Evolutionary conservation across 1,140 invertebrate species (phyloP).

Genomic region (Brachionus rubens): DNA sequence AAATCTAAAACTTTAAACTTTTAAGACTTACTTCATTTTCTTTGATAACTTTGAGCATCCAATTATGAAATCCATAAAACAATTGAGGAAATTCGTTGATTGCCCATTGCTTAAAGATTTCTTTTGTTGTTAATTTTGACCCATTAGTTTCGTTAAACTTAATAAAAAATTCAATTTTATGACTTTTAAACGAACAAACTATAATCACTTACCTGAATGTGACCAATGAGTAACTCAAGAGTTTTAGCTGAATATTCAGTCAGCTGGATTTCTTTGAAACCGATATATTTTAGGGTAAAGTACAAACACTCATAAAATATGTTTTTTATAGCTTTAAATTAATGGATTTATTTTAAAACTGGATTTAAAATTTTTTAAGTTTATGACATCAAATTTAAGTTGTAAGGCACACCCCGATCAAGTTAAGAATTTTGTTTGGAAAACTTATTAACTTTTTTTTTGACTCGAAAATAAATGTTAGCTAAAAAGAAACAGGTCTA

Average conservation of each 20-base stretch:
- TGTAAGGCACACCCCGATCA: no score
- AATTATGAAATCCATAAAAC: slow-evolving; percentile 37
- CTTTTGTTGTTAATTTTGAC: slow-evolving; percentile 11
- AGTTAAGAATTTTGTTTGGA: no score
- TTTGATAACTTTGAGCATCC: background rate
- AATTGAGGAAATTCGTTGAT: slow-evolving; percentile 38
- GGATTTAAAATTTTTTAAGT: no score
- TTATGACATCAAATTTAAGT: no score
- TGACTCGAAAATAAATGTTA: no score
- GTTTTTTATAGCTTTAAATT: slow-evolving; percentile 5
- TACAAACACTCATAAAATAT: slow-evolving; percentile 7
- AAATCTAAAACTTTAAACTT: background rate
- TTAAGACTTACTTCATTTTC: background rate
- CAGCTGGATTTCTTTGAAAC: background rate
- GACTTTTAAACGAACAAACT: no score
- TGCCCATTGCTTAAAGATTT: slow-evolving; percentile 31
- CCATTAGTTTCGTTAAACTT: slow-evolving; percentile 13
- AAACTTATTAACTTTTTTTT: no score
- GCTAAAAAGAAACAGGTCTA: no score
- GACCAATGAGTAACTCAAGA: background rate
- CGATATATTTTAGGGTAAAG: slow-evolving; percentile 12
- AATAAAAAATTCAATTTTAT: no score
- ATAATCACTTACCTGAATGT: slow-evolving; percentile 7
- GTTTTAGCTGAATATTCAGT: slow-evolving; percentile 1
- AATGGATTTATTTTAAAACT: background rate